These are phyloP conservation scores for Leptarthrus brevirostris DNA, from an alignment of 2,888 invertebrate genomes.

Conservation along the genomic window DNA sequence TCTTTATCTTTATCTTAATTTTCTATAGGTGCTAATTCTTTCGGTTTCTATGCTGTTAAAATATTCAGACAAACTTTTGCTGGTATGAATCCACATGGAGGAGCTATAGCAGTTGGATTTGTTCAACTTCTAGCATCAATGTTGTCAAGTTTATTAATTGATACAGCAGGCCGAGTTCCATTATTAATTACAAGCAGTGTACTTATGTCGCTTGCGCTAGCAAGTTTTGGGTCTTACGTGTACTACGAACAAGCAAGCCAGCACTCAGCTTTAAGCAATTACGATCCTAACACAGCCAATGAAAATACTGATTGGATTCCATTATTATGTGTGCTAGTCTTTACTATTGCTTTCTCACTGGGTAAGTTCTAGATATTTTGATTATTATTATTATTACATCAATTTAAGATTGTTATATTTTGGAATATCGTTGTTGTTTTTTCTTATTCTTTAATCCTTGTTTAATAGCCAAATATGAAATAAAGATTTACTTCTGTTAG, in stretches of 20 bases:
- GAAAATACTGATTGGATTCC: constrained; percentile 86
- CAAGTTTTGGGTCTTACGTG: constrained; percentile 85
- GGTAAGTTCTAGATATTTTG: constrained; percentile 65
- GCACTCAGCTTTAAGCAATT: constrained; percentile 50
- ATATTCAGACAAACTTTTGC: constrained; percentile 88
- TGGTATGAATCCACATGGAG: constrained; percentile 83
- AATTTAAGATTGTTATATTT: too few relatives aligned
- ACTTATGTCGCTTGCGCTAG: constrained; percentile 86
- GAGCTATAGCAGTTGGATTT: constrained; percentile 86
- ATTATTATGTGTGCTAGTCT: constrained; percentile 82
- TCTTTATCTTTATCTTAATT: constrained; percentile 1
- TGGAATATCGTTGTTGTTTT: too few relatives aligned
- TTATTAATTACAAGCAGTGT: constrained; percentile 85
- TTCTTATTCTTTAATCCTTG: too few relatives aligned
- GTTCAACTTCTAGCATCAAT: constrained; percentile 88
- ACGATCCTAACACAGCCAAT: constrained; percentile 56
- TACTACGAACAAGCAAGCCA: constrained; percentile 80
- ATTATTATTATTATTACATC: not conserved
- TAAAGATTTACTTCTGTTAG: too few relatives aligned
- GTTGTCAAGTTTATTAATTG: constrained; percentile 83
- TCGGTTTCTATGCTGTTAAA: constrained; percentile 86
- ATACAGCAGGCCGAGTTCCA: constrained; percentile 86
- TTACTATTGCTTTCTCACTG: constrained; percentile 86
- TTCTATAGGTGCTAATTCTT: constrained; percentile 78
- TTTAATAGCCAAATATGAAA: too few relatives aligned